Evolutionary conservation across 2,797 vertebrate genomes (phyloP), one percentile per base, ranked within the genome.

Genomic region (Coregonus ussuriensis): DNA sequence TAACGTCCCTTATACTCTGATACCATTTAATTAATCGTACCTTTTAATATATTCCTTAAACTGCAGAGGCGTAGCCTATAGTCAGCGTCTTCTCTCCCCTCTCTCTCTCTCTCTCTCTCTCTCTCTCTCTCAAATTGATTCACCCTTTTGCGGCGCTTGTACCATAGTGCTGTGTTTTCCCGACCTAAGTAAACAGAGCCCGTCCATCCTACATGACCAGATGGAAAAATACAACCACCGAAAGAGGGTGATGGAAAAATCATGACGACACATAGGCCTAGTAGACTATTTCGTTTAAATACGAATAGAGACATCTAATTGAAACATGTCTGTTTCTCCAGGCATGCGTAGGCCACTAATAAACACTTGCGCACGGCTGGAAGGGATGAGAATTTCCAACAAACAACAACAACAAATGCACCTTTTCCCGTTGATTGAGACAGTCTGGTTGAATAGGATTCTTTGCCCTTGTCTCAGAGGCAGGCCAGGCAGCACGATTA

Each of bases 1-100:
- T 74, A 11, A 71, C 74, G n/a, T 35, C 16, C 54, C 72, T 37
- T 81, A 9, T 86, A 81, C 72, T 86, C 85, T 82, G 81, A 79
- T 79, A 66, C 73, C 37, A 75, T 84, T 21, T 74, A 13, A 52
- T 72, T 66, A 78, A 6, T 77, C 82, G 81, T 86, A 88, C 83
- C 81, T 79, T 77, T 81, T 76, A 84, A 88, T 80, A 82, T 92
- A 89, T 93, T 88, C 90, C 90, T 81, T 59, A 78, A 72, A 91
- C 91, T 92, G 92, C 92, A 90, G 74, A 78, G 47, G 75, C 75
- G 81, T 82, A 79, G 91, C 92, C 88, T 90, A 84, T 83, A 83
- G 90, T 89, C 87, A 87, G 84, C 85, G 88, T 86, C 88, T 86
- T 79, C 85, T 82, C 79, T 87, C 72, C 41, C 71, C 71, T 82